Conservation (phyloP, 2,888 invertebrate species). For the Leptopilina syphax region DNA sequence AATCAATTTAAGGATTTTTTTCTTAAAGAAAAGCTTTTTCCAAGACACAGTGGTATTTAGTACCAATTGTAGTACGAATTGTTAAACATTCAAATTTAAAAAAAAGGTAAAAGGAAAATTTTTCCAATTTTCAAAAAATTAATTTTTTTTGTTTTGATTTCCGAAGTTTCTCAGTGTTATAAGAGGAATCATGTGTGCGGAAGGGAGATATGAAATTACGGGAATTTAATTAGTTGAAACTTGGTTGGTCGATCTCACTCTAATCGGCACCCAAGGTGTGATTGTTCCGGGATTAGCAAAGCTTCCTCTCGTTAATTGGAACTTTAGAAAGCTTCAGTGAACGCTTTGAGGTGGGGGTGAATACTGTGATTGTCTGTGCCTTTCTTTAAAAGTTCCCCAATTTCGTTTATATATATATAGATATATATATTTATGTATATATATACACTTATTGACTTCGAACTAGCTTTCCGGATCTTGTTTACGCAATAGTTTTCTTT, state of each 20-base stretch:
- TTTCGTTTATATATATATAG: neutral
- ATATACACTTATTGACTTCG: slow-evolving; percentile 19
- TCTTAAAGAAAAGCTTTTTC: too few species aligned
- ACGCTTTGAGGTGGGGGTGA: neutral
- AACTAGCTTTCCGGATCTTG: slow-evolving; percentile 17
- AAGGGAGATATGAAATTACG: slow-evolving; percentile 75
- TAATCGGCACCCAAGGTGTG: slow-evolving; percentile 69
- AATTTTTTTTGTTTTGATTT: too few species aligned
- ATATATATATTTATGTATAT: too few species aligned
- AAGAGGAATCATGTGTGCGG: slow-evolving; percentile 69
- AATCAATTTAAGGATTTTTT: too few species aligned
- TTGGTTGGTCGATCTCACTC: slow-evolving; percentile 62
- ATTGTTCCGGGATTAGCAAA: slow-evolving; percentile 74
- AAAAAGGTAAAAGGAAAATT: too few species aligned
- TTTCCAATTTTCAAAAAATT: too few species aligned
- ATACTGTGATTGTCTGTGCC: slow-evolving; percentile 10
- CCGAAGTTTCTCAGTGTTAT: slow-evolving; percentile 59
- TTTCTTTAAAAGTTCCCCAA: slow-evolving; percentile 39
- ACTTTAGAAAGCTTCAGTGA: slow-evolving; percentile 48
- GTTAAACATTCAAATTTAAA: too few species aligned
- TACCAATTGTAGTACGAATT: too few species aligned
- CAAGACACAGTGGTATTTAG: too few species aligned
- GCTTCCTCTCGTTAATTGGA: slow-evolving; percentile 70
- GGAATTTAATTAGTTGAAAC: slow-evolving; percentile 75
- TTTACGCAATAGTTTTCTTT: slow-evolving; percentile 35